Evolutionary conservation across 2,888 invertebrate genomes (phyloP).

Genomic region (Harmothoe impar): DNA sequence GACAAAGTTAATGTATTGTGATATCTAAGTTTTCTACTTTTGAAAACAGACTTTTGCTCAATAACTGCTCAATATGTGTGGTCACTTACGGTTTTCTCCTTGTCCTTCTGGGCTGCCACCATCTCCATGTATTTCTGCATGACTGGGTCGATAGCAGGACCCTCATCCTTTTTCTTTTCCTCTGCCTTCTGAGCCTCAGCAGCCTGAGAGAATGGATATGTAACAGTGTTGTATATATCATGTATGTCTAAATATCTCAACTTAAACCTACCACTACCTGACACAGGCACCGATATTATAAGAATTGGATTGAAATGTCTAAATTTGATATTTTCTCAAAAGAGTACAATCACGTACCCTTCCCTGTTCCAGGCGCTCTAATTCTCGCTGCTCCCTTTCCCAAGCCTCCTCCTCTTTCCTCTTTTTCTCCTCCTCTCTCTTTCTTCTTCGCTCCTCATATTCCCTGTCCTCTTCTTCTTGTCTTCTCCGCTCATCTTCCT

Average conservation of each 20-base stretch:
- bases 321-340: no score
- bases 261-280: no score
- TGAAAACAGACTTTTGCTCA: no score
- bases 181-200: constrained; percentile 14
- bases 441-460: constrained; percentile 62
- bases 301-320: no score
- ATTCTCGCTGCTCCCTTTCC: constrained; percentile 63
- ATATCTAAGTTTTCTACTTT: no score
- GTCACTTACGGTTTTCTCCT: constrained; percentile 71
- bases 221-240: neutral
- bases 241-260: neutral
- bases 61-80: neutral
- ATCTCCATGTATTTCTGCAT: constrained; percentile 81
- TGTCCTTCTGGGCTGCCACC: constrained; percentile 78
- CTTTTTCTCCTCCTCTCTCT: constrained; percentile 64
- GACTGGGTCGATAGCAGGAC: constrained; percentile 77
- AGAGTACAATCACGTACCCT: neutral
- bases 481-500: constrained; percentile 46
- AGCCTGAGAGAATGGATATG: neutral
- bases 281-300: no score
- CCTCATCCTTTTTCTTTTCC: constrained; percentile 49
- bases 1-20: no score
- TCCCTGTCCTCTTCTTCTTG: constrained; percentile 55
- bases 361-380: constrained; percentile 51
- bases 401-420: constrained; percentile 60